Evolutionary conservation across 1,140 invertebrate species (phyloP).

Genomic region (Heliconius hermathena): DNA sequence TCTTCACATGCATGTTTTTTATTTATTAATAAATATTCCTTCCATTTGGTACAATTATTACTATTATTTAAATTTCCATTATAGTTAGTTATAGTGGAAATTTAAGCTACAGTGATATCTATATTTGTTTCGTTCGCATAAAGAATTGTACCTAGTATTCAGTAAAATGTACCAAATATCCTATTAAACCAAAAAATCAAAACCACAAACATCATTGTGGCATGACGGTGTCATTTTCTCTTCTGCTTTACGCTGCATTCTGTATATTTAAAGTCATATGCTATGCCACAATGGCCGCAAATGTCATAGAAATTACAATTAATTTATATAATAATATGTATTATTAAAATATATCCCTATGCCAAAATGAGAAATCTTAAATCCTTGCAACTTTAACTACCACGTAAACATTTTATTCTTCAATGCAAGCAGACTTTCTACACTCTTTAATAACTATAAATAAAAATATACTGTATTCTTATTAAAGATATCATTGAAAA

Average conservation of each 20-base stretch:
- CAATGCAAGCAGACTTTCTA: constrained; percentile 48
- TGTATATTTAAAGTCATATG: no score
- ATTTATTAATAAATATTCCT: neutral
- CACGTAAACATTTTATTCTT: constrained; percentile 7
- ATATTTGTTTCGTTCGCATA: no score
- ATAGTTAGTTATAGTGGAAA: neutral
- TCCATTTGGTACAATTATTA: neutral
- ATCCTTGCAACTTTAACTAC: neutral
- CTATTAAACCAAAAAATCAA: no score
- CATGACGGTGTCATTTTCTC: no score
- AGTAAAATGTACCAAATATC: no score
- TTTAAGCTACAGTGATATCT: no score
- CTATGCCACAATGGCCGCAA: no score
- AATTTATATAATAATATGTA: no score
- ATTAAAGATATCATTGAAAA: constrained; percentile 66
- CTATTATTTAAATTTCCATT: neutral
- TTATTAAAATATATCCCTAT: neutral
- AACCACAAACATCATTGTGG: no score
- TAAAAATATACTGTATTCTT: constrained; percentile 56
- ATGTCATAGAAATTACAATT: no score
- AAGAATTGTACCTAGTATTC: no score
- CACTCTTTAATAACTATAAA: constrained; percentile 57
- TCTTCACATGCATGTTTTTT: constrained; percentile 1
- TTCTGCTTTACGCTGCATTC: no score
- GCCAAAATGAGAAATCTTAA: neutral